A percentile compares a stretch with the other conserved stretches of the same genome.
phyloP scores from a whole-genome alignment of 2,888 invertebrate genomes.

The Synanthedon andrenaeformis region DNA sequence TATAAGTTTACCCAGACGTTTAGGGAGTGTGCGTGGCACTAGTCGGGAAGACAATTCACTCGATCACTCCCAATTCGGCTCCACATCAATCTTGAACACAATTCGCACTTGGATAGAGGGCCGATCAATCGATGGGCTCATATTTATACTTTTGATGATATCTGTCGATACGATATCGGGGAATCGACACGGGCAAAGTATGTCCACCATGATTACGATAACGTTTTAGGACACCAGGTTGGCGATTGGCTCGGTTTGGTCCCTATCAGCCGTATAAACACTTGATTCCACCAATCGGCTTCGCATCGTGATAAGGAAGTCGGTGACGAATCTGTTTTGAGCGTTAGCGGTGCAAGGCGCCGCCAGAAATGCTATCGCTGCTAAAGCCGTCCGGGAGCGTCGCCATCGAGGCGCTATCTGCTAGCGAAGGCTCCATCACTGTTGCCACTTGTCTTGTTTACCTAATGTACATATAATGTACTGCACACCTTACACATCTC shows the following conservation, averaged over 20 bases:
- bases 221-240: conserved; percentile 49
- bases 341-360: conserved; percentile 13
- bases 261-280: conserved; percentile 60
- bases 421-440: conserved; percentile 34
- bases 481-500: conserved; percentile 34
- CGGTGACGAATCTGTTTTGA: conserved; percentile 4
- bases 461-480: conserved; percentile 31
- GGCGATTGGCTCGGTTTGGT: conserved; percentile 60
- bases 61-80: not conserved
- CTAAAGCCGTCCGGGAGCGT: conserved; percentile 29
- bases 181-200: conserved; percentile 54
- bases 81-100: conserved; percentile 48
- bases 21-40: conserved; percentile 8
- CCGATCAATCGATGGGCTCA: conserved; percentile 68
- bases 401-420: conserved; percentile 43
- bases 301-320: conserved; percentile 44
- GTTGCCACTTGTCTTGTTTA: conserved; percentile 44
- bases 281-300: conserved; percentile 60
- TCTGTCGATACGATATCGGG: conserved; percentile 65
- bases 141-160: conserved; percentile 69
- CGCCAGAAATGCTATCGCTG: conserved; percentile 13
- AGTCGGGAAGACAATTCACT: conserved; percentile 5
- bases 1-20: conserved; percentile 7
- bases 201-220: conserved; percentile 65
- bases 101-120: conserved; percentile 62